phyloP scores from a whole-genome alignment of 2,797 vertebrate species.

The Gambusia yucatana region DNA sequence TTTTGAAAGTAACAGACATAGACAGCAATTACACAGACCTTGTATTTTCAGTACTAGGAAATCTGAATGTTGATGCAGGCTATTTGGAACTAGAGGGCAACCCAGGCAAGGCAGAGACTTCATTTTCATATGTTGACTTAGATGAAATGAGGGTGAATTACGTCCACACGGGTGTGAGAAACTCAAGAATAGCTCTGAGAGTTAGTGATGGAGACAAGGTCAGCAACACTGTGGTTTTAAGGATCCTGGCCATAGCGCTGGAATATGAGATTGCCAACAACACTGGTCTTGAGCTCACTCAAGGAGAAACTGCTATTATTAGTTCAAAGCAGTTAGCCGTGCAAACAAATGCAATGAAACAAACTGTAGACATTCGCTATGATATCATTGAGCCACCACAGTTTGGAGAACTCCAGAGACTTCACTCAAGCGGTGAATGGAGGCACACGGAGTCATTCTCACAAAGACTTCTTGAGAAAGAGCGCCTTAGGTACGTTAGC shows the following conservation, averaged over 20 bases:
- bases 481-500: constrained; percentile 82
- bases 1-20: constrained; percentile 84
- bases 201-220: constrained; percentile 90
- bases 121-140: constrained; percentile 85
- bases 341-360: constrained; percentile 84
- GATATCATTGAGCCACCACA: constrained; percentile 81
- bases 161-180: constrained; percentile 85
- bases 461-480: constrained; percentile 84
- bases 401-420: constrained; percentile 88
- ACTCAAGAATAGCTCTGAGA: constrained; percentile 89
- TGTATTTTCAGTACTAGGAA: constrained; percentile 87
- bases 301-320: constrained; percentile 83
- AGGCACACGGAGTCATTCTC: constrained; percentile 84
- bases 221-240: constrained; percentile 89
- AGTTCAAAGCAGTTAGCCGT: constrained; percentile 82
- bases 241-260: constrained; percentile 85
- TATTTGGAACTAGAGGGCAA: constrained; percentile 86
- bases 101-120: constrained; percentile 78
- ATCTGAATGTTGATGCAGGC: constrained; percentile 86
- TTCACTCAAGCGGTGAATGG: constrained; percentile 85
- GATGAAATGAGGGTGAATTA: constrained; percentile 84
- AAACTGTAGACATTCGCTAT: constrained; percentile 81
- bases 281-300: constrained; percentile 82
- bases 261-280: constrained; percentile 86
- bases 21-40: constrained; percentile 82